Conservation (phyloP, 92 coral and sea anemone species). For the Diadumene lineata region DNA sequence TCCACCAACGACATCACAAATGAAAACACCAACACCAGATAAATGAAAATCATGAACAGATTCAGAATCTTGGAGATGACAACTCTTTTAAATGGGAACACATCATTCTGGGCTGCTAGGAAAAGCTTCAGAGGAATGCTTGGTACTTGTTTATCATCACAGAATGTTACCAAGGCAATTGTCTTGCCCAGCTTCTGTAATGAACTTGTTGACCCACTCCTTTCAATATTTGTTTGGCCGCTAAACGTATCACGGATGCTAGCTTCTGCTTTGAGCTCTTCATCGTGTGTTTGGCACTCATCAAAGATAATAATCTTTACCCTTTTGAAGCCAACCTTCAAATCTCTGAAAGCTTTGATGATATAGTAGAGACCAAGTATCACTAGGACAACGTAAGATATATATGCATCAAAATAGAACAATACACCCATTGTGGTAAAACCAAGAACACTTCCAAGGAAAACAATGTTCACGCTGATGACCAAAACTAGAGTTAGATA, state of each 20-base stretch:
- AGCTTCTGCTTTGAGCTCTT: conserved; percentile 56
- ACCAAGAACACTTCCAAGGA: conserved; percentile 80
- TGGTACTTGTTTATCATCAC: conserved; percentile 65
- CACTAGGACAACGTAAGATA: conserved; percentile 71
- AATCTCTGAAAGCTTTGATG: conserved; percentile 55
- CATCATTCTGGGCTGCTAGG: conserved; percentile 44
- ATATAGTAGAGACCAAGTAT: conserved; percentile 57
- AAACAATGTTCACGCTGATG: conserved; percentile 70
- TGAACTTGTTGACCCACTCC: conserved; percentile 49
- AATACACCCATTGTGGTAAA: conserved; percentile 80
- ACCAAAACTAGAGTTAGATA: conserved; percentile 68
- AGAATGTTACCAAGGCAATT: conserved; percentile 42
- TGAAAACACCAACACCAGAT: conserved; percentile 72
- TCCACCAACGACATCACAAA: conserved; percentile 81
- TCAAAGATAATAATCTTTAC: conserved; percentile 78
- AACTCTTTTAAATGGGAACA: conserved; percentile 82
- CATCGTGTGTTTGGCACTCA: conserved; percentile 86
- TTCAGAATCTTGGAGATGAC: conserved; percentile 65
- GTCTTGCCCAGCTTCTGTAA: conserved; percentile 41
- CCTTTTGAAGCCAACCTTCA: conserved; percentile 64
- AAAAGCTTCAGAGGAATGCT: conserved; percentile 78
- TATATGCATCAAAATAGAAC: conserved; percentile 74
- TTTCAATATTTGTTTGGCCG: conserved; percentile 47
- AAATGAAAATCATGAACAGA: conserved; percentile 58
- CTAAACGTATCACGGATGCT: conserved; percentile 72